Conservation (phyloP, 2,888 invertebrate genomes). For the Ochlodes sylvanus region DNA sequence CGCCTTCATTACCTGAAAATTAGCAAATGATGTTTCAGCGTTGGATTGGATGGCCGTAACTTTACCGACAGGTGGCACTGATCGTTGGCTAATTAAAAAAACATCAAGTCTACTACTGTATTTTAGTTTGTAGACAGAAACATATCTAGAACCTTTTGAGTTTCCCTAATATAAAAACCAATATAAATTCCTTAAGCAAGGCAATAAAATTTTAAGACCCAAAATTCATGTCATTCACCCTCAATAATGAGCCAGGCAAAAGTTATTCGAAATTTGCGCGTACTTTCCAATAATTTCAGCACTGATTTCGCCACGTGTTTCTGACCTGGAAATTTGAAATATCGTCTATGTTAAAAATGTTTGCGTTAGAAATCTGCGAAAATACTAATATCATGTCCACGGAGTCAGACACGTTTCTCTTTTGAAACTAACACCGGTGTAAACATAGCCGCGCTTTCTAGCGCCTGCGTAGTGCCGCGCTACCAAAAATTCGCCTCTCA, state of each 20-base stretch:
- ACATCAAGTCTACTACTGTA: too few relatives aligned
- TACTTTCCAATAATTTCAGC: conserved; percentile 26
- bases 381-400: conserved; percentile 2
- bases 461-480: conserved; percentile 45
- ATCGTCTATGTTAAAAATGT: conserved; percentile 2
- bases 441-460: conserved; percentile 65
- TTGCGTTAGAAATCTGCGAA: conserved; percentile 27
- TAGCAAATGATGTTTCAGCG: too few relatives aligned
- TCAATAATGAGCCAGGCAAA: neutral
- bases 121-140: too few relatives aligned
- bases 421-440: conserved; percentile 52
- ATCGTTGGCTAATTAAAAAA: too few relatives aligned
- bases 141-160: neutral
- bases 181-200: neutral
- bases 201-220: conserved; percentile 1
- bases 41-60: too few relatives aligned
- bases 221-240: neutral
- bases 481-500: conserved; percentile 58
- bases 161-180: neutral
- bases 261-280: neutral
- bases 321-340: conserved; percentile 14
- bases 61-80: too few relatives aligned
- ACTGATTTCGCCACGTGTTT: conserved; percentile 7
- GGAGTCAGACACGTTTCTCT: conserved; percentile 29
- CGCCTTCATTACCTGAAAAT: too few relatives aligned